Evolutionary conservation across 92 coral and sea anemone species (phyloP), one percentile per base, ranked within the genome.

Genomic region (Phenganax stokvisi): DNA sequence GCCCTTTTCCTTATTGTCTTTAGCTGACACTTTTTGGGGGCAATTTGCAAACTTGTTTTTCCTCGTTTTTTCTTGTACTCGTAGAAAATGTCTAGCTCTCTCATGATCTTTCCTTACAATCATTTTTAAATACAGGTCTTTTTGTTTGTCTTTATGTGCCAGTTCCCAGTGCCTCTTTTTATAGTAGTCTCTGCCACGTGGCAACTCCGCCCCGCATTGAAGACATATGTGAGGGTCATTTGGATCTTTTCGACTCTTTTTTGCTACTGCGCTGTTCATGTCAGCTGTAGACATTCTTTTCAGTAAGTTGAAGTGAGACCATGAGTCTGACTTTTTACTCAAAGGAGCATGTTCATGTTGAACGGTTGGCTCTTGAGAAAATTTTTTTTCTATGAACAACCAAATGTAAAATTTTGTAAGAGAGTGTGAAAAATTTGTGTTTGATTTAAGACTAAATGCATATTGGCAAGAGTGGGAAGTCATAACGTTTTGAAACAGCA

Each of bases 31-130:
- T 5, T 37, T 37, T 37, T 37, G 2, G 63, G 12, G 17, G 17
- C 63, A 57, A 57, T 57, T 57, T 12, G 17, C 15, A 57, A 57
- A 2, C 25, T 0, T 61, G 8, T 17, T 61, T 61, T 59, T 20
- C 25, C 47, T 37, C 47, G 9, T 69, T 51, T 20, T 9, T 9
- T 69, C 52, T 51, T 54, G 16, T 57, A 37, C 12, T 54, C 9
- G 44, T 13, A 75, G 20, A 9, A 54, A 10, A 3, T 75, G 3
- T 37, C 44, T 75, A 8, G 80, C 80, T 16, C 13, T 54, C 29
- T 75, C 66, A 30, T 75, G 80, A 6, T 75, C 47, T 37, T 75
- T 75, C 9, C 28, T 15, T 54, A 75, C 80, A 27, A 75, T 56
- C 80, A 25, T 54, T 27, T 12, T 13, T 30, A 20, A 3, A 56